Base-by-base conservation (phyloP, 1,140 invertebrate genomes). In the Solen grandis region DNA sequence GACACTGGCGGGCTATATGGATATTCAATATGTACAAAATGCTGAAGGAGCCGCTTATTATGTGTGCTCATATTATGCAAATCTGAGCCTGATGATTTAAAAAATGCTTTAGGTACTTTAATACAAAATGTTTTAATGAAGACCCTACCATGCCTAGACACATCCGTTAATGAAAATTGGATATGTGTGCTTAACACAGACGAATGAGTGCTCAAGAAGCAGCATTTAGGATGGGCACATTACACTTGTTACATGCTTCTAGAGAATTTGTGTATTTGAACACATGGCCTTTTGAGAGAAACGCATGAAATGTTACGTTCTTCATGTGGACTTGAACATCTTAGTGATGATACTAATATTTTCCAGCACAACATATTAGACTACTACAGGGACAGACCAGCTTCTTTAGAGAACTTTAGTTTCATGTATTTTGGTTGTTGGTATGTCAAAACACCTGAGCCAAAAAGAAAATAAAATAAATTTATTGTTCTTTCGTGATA, bases 31-130 rank as follows among this genome's bases (percentile, higher is more conserved):
- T 16, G 76, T 84, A 19, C 31, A 66, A 31, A 76, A 81, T 73
- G 83, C 80, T 68, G 75, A 84, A 66, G 70, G 73, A 8, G 85
- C 83, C 41, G 85, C 80, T 29, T 84, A 84, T 63, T 86, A 84
- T 78, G 79, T 86, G 25, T 84, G 82, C 60, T 38, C 62, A 31
- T 86, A 86, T 31, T 86, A 19, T 86, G 82, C 38, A 84, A 86
- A 65, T 52, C 75, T 46, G 82, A 86, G 59, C 14, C 62, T 16
- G 62, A 65, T 33, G 14, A 27, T 14, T 65, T 31, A 33, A 65
- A 27, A 31, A 65, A 27, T 65, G 14, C 33, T 65, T 22, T 35
- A 33, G 31, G 62, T 65, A 22, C 16, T 22, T 65, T 65, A 65
- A 65, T 65, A 13, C 31, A 65, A 31, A 65, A 25, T 65, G 62